These are phyloP conservation scores for Neomorphus geoffroyi DNA, from an alignment of 2,797 vertebrate species.

Conservation along the genomic window DNA sequence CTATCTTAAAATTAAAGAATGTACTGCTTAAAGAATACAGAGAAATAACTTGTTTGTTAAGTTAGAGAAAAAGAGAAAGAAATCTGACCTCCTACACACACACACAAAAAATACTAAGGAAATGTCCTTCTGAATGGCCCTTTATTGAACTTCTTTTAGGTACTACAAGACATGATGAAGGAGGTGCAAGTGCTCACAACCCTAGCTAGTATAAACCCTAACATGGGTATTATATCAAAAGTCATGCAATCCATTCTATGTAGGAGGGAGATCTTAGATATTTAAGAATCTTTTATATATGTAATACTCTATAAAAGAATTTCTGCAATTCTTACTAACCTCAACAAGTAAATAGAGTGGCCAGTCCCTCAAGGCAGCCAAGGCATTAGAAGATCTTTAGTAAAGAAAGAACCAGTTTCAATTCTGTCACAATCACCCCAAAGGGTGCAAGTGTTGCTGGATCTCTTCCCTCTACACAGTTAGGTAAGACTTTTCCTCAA, in stretches of 20 bases:
- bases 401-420: neutral
- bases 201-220: neutral
- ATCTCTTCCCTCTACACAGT: neutral
- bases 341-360: neutral
- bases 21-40: neutral
- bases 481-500: neutral
- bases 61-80: neutral
- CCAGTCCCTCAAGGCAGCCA: neutral
- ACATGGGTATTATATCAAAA: neutral
- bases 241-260: neutral
- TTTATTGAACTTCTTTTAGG: neutral
- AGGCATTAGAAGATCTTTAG: neutral
- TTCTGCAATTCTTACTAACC: neutral
- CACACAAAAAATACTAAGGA: neutral
- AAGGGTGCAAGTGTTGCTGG: neutral
- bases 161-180: neutral
- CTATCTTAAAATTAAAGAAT: neutral
- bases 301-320: neutral
- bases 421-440: neutral
- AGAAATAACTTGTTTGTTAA: neutral
- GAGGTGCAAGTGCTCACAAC: neutral
- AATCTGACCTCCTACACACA: neutral
- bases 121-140: neutral
- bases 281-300: neutral
- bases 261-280: neutral